Base-by-base conservation (phyloP, 2,113 vertebrate genomes). In the Campylomormyrus numenius region DNA sequence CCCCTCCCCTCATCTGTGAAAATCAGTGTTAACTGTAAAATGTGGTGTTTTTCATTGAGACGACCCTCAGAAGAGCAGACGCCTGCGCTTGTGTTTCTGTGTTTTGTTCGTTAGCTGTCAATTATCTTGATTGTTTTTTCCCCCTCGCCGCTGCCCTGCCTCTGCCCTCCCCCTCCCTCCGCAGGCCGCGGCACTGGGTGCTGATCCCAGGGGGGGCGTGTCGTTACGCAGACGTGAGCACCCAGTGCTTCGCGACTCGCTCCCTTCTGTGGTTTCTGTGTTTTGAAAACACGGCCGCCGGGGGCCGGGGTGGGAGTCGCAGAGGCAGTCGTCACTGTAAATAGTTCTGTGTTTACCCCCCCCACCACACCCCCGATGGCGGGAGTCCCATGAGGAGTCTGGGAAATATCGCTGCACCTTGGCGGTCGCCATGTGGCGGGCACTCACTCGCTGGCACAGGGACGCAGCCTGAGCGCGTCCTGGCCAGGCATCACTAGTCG, bases 281-380 rank as follows among this genome's bases (percentile, higher is more conserved):
- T 93, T 94, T 91, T 92, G 90, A 93, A 93, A 92, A 92, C 88
- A 92, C 87, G 66, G 91, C 90, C 89, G 77, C 46, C 46, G 85
- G 92, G 86, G 35, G 45, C 42, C 2, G 10, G 24, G 48, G 15
- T 56, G 85, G 49, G 85, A 45, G 53, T 48, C 88, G 90, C 92
- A 91, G 93, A 88, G 88, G 91, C 92, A 92, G 92, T 90, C 85
- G 80, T 90, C 91, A 88, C 93, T 92, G 92, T 92, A 93, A 92
- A 92, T 93, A 93, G 91, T 88, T 91, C 90, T 31, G 31, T 88
- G 90, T 91, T 91, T 91, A 48, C 31, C 39, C 42, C 17, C 5
- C 7, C 5, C 53, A 8, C 70, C 74, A 4, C 62, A 70, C 62
- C n/a, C 27, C 62, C 89, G 88, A 42, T 85, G 90, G 89, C 85